These are phyloP conservation scores for Lacerta viridis DNA, from an alignment of 2,797 vertebrate species.

Conservation along the genomic window DNA sequence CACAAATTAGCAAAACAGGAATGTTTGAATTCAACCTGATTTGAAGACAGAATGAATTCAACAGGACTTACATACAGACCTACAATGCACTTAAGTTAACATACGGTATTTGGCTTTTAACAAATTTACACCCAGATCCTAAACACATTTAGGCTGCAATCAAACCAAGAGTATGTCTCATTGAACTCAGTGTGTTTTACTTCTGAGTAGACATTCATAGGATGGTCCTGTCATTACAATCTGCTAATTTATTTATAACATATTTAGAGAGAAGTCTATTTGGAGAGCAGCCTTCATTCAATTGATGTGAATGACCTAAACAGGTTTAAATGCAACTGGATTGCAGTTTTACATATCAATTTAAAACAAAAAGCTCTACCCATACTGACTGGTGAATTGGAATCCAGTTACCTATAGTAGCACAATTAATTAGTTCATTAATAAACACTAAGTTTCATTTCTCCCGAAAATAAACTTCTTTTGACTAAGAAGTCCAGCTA, in stretches of 20 bases:
- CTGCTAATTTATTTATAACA: background rate
- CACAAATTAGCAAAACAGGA: background rate
- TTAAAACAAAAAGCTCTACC: background rate
- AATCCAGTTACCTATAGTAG: constrained; percentile 6
- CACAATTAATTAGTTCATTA: constrained; percentile 29
- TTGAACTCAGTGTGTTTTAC: background rate
- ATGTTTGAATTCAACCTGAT: background rate
- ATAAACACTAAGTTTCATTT: constrained; percentile 22
- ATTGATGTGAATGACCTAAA: constrained; percentile 6
- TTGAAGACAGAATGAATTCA: background rate
- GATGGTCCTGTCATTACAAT: no score
- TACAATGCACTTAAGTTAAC: background rate
- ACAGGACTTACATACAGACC: background rate
- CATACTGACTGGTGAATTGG: background rate
- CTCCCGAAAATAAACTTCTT: constrained; percentile 1
- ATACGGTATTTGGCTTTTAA: background rate
- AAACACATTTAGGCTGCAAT: background rate
- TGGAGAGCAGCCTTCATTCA: background rate
- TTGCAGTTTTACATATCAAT: background rate
- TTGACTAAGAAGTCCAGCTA: background rate
- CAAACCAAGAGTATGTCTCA: background rate
- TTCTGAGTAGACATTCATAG: background rate
- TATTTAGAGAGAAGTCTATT: background rate
- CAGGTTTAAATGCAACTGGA: background rate
- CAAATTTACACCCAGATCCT: background rate